Evolutionary conservation across 2,888 invertebrate genomes (phyloP).

Genomic region (Acleris holmiana): DNA sequence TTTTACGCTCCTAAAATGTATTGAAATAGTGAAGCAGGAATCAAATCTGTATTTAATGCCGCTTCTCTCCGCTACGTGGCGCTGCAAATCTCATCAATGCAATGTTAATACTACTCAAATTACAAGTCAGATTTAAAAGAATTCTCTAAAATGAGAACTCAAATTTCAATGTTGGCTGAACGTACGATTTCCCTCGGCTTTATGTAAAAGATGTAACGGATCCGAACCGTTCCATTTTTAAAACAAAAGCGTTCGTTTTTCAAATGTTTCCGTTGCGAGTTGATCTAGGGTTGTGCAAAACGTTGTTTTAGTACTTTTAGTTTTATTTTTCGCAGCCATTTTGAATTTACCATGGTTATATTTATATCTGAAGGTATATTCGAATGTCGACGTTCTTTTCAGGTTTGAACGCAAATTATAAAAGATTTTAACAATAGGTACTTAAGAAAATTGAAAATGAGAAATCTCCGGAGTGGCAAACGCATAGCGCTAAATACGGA

Average conservation of each 20-base stretch:
- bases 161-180: slow-evolving; percentile 18
- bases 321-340: neutral
- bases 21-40: too few species aligned
- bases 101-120: slow-evolving; percentile 42
- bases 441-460: too few species aligned
- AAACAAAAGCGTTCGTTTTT: slow-evolving; percentile 31
- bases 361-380: neutral
- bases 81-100: slow-evolving; percentile 42
- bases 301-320: neutral
- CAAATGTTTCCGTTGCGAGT: slow-evolving; percentile 10
- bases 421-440: too few species aligned
- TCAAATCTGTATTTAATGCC: slow-evolving; percentile 30
- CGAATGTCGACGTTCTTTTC: too few species aligned
- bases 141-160: slow-evolving; percentile 21
- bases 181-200: slow-evolving; percentile 9
- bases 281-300: neutral
- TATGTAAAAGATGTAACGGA: slow-evolving; percentile 9
- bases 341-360: neutral
- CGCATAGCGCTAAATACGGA: too few species aligned
- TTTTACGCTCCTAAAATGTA: too few species aligned
- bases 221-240: slow-evolving; percentile 17
- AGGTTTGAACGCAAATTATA: too few species aligned
- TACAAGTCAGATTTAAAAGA: slow-evolving; percentile 38
- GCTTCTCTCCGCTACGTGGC: slow-evolving; percentile 51
- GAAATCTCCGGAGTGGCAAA: too few species aligned